phyloP scores from a whole-genome alignment of 2,888 invertebrate species.

The Hydriomena furcata region DNA sequence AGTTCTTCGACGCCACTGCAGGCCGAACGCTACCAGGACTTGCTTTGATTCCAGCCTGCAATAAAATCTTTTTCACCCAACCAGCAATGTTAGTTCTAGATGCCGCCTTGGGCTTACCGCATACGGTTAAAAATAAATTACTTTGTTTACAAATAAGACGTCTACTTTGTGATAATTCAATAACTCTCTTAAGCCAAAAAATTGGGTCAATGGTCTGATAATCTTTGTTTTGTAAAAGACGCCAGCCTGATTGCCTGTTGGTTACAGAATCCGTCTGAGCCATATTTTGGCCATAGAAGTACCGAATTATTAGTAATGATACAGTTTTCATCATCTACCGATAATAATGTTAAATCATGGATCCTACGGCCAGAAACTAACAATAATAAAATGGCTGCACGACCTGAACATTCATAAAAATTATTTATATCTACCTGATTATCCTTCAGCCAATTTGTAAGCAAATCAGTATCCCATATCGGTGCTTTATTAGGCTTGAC shows the following conservation, averaged over 20 bases:
- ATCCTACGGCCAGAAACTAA: not conserved
- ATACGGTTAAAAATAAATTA: not conserved
- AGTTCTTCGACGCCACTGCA: not conserved
- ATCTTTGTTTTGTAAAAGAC: not conserved
- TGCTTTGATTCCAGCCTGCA: not conserved
- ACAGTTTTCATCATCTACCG: not conserved
- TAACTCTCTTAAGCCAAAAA: not conserved
- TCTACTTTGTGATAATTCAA: not conserved
- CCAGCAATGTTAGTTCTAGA: not conserved
- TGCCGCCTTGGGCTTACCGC: not conserved
- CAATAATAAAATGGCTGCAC: not conserved
- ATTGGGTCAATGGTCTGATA: not conserved
- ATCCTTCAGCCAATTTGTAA: not conserved
- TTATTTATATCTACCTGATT: not conserved
- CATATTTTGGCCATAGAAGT: not conserved
- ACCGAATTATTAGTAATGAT: not conserved
- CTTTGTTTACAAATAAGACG: not conserved
- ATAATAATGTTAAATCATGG: not conserved
- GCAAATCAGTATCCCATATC: not conserved
- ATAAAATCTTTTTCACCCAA: not conserved
- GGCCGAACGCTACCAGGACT: not conserved
- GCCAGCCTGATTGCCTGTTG: not conserved
- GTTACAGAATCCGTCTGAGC: not conserved
- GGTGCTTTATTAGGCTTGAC: not conserved
- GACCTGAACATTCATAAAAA: not conserved